Evolutionary conservation across 2,888 invertebrate genomes (phyloP), one percentile per base, ranked within the genome.

Genomic region (Electrophaes corylata): DNA sequence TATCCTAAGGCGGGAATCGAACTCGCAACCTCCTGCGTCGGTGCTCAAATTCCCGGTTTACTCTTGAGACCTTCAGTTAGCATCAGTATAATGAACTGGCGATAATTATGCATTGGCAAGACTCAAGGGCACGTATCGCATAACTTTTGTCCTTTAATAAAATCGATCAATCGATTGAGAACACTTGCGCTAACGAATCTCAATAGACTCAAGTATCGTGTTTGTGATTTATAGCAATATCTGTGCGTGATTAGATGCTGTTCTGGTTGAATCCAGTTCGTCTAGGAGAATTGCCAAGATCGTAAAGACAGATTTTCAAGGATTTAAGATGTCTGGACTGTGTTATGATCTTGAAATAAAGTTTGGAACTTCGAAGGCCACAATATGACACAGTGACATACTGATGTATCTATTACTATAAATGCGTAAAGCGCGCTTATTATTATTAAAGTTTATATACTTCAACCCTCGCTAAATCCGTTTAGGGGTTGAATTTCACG

Each of bases 131-230:
- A 40, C 40, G 16, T 12, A 40, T 18, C 19, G 14, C 40, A 40
- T 49, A 49, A 44, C 12, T 19, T 49, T 31, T 49, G 31, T 49
- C 18, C 33, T 46, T 37, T 40, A 20, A 41, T 49, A 40, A 41
- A 29, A 41, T 39, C 64, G 64, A 69, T 37, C 79, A 71, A 69
- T 69, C 69, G 73, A 64, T 85, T 83, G 83, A 74, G 67, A 72
- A 58, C 83, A 85, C 80, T 86, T 84, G 71, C 64, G 69, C 51
- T 78, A 79, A 83, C 72, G 65, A 75, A 60, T 12, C 57, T 67
- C 73, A 81, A 82, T 84, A 69, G 74, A 73, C 65, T 60, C 71
- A 66, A 70, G 66, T 72, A 72, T 62, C 70, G 40, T 48, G 48
- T 40, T 40, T 49, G 29, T 29, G 39, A 48, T 29, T 41, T 40